These are phyloP conservation scores for Bacillus rossius DNA, from an alignment of 1,140 invertebrate genomes.

Conservation along the genomic window DNA sequence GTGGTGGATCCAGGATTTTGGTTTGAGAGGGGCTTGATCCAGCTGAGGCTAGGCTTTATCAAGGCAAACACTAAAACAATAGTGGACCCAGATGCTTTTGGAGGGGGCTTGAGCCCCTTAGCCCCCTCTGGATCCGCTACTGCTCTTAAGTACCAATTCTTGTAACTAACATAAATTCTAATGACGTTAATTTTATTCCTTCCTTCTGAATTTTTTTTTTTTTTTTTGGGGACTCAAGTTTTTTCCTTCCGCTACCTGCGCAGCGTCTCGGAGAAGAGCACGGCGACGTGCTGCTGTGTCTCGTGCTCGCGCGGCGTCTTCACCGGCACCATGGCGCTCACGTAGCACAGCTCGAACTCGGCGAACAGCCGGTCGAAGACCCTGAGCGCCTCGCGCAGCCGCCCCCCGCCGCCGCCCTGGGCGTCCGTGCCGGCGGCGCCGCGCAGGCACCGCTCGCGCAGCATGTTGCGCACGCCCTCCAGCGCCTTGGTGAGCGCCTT, in stretches of 20 bases:
- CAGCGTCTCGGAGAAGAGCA: conserved; percentile 95
- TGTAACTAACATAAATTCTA: background rate
- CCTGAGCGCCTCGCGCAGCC: conserved; percentile 80
- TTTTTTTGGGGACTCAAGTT: too few relatives aligned
- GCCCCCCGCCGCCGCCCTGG: conserved; percentile 52
- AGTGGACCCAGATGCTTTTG: too few relatives aligned
- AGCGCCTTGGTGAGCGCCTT: conserved; percentile 92
- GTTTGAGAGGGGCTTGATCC: too few relatives aligned
- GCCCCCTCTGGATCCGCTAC: too few relatives aligned
- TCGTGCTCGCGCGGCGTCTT: conserved; percentile 96
- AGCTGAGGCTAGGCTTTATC: too few relatives aligned
- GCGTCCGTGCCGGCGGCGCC: conserved; percentile 6
- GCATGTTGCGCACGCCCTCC: conserved; percentile 83
- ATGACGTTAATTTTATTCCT: too few relatives aligned
- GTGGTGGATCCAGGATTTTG: too few relatives aligned
- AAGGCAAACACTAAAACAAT: too few relatives aligned
- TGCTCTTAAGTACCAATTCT: background rate
- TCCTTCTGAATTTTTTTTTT: too few relatives aligned
- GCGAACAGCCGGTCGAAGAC: conserved; percentile 95
- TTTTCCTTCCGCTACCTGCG: too few relatives aligned
- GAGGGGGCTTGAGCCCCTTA: too few relatives aligned
- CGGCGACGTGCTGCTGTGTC: conserved; percentile 91
- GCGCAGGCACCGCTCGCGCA: conserved; percentile 73
- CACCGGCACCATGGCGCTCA: conserved; percentile 98
- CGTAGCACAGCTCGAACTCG: conserved; percentile 97